Conservation (phyloP, 2,113 vertebrate genomes). For the Tursiops truncatus region DNA sequence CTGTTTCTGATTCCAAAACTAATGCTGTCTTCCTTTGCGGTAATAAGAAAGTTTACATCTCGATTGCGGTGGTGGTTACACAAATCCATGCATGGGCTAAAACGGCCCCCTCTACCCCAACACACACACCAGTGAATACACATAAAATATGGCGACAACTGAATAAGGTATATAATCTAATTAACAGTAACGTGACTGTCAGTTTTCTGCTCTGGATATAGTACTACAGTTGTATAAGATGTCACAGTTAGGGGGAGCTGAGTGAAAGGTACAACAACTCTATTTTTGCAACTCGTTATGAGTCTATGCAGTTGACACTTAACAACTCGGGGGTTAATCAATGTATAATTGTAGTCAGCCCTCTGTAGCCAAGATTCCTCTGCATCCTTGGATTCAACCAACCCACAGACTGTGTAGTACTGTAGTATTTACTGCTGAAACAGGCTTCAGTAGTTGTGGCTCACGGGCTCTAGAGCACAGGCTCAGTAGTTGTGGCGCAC, state of each 20-base stretch:
- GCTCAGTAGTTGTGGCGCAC: too few relatives aligned
- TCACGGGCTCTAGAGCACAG: too few relatives aligned
- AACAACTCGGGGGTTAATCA: background rate
- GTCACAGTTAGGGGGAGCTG: background rate
- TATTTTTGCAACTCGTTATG: background rate
- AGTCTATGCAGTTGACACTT: background rate
- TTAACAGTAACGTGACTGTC: background rate
- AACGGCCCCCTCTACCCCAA: background rate
- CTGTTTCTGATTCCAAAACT: constrained; percentile 26
- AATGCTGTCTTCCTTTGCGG: constrained; percentile 2
- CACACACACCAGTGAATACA: background rate
- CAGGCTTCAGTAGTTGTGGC: too few relatives aligned
- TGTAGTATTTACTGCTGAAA: background rate
- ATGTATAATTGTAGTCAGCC: background rate
- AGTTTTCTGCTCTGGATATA: background rate
- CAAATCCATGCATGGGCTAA: background rate
- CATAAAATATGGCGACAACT: background rate
- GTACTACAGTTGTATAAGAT: background rate
- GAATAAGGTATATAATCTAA: background rate
- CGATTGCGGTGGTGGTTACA: background rate
- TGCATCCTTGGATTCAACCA: background rate
- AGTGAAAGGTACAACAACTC: background rate
- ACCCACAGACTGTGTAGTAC: background rate
- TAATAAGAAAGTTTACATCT: background rate
- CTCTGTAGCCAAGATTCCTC: background rate